Evolutionary conservation across 2,113 vertebrate genomes (phyloP), one percentile per base, ranked within the genome.

Genomic region (Falco punctatus): DNA sequence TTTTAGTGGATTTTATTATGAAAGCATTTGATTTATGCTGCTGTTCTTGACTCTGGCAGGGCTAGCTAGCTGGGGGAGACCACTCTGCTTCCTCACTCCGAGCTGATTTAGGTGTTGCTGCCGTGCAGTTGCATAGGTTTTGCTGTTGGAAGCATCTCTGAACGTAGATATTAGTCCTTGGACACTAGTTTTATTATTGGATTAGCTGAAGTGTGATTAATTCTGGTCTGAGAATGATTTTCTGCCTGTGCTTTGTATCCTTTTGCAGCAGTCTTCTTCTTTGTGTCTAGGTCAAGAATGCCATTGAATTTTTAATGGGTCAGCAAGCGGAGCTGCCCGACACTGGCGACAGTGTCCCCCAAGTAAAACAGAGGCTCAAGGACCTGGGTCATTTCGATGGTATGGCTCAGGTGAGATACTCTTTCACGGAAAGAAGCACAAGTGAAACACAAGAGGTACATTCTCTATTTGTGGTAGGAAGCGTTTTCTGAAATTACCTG

Each of bases 331-430:
- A 99, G 77, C 72, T 99, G 52, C 94, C 96, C 0, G 90, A 98
- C 77, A 96, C 98, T 33, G 98, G 98, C 0, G 98, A 99, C 61
- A 99, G 97, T 15, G 13, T 98, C 78, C 54, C 95, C 83, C 98
- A 99, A 88, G 97, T 99, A 14, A 99, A 99, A 52, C 98, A 99
- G 97, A 98, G 98, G 86, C 97, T 99, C 30, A 98, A 98, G 88
- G 98, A 98, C 49, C 67, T 99, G 94, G 98, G 98, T 58, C 92
- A 80, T n/a, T 94, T 99, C 14, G 98, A 99, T 81, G 98, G 98
- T 49, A 96, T 96, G 88, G 98, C 99, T 92, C 98, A 99, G 99
- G 99, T 99, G 96, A 97, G 97, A 84, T 42, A 30, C 33, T 15
- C 44, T 88, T 78, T 73, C 70, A 16, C 12, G 48, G 71, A 38